A percentile compares a stretch with the other conserved stretches of the same genome.
Conservation (phyloP, 2,113 vertebrate species). For the Tauraco erythrolophus region DNA sequence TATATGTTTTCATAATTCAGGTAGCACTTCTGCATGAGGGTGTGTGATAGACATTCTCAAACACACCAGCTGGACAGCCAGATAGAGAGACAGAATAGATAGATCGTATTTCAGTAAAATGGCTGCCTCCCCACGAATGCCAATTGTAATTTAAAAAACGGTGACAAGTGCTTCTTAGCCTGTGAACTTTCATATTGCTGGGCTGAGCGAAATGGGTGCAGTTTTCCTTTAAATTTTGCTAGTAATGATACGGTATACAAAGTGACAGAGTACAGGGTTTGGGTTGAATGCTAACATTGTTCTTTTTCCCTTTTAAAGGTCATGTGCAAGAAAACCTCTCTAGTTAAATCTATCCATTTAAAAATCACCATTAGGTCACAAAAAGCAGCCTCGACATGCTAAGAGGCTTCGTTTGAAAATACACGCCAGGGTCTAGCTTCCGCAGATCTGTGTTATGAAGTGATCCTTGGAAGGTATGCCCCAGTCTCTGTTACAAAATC, state of each 20-base stretch:
- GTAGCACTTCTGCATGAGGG: not conserved
- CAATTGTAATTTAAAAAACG: slow-evolving; percentile 58
- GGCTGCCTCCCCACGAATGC: slow-evolving; percentile 13
- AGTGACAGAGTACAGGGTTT: slow-evolving; percentile 69
- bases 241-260: slow-evolving; percentile 60
- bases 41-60: not conserved
- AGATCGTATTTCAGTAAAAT: slow-evolving; percentile 61
- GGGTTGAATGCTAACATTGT: slow-evolving; percentile 74
- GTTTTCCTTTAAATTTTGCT: slow-evolving; percentile 66
- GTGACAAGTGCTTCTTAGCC: slow-evolving; percentile 66
- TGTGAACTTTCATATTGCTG: slow-evolving; percentile 54
- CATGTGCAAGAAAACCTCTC: slow-evolving; percentile 66
- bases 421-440: slow-evolving; percentile 38
- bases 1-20: not conserved
- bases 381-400: slow-evolving; percentile 56
- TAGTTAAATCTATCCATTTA: slow-evolving; percentile 66
- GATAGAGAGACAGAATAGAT: not conserved
- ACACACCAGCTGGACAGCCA: not conserved
- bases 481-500: slow-evolving; percentile 58
- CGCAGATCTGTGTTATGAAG: slow-evolving; percentile 30
- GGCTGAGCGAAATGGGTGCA: slow-evolving; percentile 40
- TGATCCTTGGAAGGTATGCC: slow-evolving; percentile 53
- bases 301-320: slow-evolving; percentile 74
- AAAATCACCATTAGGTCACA: slow-evolving; percentile 73
- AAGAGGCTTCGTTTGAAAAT: slow-evolving; percentile 56